phyloP scores from a whole-genome alignment of 2,113 vertebrate genomes.

The Chiloscyllium plagiosum region DNA sequence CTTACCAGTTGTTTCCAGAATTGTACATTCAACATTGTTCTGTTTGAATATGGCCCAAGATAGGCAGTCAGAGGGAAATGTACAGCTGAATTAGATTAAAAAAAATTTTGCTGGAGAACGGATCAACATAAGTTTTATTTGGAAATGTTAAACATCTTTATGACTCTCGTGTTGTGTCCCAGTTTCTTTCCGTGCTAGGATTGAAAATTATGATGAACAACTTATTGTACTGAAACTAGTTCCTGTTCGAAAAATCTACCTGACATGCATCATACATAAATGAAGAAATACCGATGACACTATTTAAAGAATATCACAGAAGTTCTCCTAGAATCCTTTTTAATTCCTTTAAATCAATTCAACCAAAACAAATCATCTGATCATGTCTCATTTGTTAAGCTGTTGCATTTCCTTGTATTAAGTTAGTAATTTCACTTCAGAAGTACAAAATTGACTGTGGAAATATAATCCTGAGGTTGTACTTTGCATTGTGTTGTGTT shows the following conservation, averaged over 20 bases:
- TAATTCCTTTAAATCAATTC: not conserved
- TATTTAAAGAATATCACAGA: not conserved
- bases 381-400: not conserved
- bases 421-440: not conserved
- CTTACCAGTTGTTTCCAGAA: not conserved
- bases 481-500: not conserved
- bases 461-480: not conserved
- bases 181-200: not conserved
- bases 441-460: not conserved
- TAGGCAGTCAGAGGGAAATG: not conserved
- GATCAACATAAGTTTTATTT: not conserved
- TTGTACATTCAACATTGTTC: not conserved
- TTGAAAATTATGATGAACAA: not conserved
- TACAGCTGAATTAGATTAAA: not conserved
- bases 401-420: not conserved
- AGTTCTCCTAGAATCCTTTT: not conserved
- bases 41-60: not conserved
- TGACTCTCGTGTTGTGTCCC: not conserved
- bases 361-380: not conserved
- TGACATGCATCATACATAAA: no score
- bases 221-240: no score
- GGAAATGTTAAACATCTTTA: not conserved
- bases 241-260: no score
- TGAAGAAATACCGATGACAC: not conserved
- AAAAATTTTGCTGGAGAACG: not conserved